phyloP scores from a whole-genome alignment of 2,113 vertebrate genomes.

The Egretta garzetta region DNA sequence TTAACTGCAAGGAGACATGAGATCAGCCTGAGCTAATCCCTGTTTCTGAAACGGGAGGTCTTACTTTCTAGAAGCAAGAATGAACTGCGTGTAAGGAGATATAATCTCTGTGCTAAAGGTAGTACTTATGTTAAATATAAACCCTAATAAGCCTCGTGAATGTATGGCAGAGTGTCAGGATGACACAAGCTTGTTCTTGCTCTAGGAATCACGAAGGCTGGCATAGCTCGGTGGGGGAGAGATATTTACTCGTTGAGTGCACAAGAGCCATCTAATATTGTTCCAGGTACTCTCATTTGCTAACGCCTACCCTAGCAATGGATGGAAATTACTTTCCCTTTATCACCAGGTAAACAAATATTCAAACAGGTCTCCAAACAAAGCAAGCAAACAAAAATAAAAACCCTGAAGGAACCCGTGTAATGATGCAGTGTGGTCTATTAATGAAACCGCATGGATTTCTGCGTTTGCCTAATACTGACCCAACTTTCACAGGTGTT shows the following conservation, averaged over 20 bases:
- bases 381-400: not conserved
- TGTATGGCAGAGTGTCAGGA: not conserved
- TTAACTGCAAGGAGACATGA: not conserved
- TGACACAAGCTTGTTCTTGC: not conserved
- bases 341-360: not conserved
- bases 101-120: not conserved
- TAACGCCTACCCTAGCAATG: not conserved
- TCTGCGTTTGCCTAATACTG: not conserved
- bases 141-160: not conserved
- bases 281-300: not conserved
- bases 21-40: not conserved
- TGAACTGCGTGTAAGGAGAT: not conserved
- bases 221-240: not conserved
- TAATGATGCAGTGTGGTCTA: fast-evolving
- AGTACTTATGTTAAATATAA: not conserved
- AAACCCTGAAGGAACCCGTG: fast-evolving
- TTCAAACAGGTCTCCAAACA: not conserved
- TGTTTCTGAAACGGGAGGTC: not conserved
- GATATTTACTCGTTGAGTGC: not conserved
- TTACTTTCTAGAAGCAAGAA: not conserved
- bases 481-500: not conserved
- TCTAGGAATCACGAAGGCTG: not conserved
- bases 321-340: not conserved
- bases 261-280: not conserved
- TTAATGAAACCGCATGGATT: not conserved